phyloP scores from a whole-genome alignment of 2,797 vertebrate species.

The Benthosema pterotum region DNA sequence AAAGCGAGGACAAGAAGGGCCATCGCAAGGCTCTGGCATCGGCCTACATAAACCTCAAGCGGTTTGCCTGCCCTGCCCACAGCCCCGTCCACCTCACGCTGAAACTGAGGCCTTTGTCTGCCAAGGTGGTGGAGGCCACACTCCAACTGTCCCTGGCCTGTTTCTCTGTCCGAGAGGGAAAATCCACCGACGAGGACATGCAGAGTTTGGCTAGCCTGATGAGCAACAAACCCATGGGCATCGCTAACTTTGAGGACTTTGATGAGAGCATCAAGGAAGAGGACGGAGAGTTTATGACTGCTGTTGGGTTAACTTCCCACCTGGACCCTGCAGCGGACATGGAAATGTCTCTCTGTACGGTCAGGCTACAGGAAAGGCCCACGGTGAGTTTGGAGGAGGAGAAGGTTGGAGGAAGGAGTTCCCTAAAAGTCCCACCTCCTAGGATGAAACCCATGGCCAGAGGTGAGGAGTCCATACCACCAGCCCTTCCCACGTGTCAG shows the following conservation, averaged over 20 bases:
- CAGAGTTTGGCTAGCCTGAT: conserved; percentile 85
- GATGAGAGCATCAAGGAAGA: no score
- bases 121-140: conserved; percentile 81
- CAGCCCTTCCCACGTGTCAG: conserved; percentile 78
- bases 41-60: conserved; percentile 76
- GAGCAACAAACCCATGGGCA: conserved; percentile 82
- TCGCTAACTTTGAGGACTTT: conserved; percentile 41
- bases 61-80: conserved; percentile 74
- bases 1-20: conserved; percentile 82
- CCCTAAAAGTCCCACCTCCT: conserved; percentile 72
- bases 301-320: no score
- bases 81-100: conserved; percentile 74
- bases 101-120: conserved; percentile 79
- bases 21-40: conserved; percentile 82
- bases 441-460: conserved; percentile 68
- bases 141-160: conserved; percentile 81
- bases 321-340: no score
- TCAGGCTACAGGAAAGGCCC: conserved; percentile 76
- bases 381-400: no score
- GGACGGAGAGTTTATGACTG: no score
- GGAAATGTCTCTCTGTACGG: conserved; percentile 70
- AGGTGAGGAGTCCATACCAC: conserved; percentile 59
- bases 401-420: conserved; percentile 59
- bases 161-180: conserved; percentile 81
- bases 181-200: conserved; percentile 86